A percentile compares a stretch with the other conserved stretches of the same genome.
Conservation (phyloP, 2,797 vertebrate species). For the Antennarius maculatus region DNA sequence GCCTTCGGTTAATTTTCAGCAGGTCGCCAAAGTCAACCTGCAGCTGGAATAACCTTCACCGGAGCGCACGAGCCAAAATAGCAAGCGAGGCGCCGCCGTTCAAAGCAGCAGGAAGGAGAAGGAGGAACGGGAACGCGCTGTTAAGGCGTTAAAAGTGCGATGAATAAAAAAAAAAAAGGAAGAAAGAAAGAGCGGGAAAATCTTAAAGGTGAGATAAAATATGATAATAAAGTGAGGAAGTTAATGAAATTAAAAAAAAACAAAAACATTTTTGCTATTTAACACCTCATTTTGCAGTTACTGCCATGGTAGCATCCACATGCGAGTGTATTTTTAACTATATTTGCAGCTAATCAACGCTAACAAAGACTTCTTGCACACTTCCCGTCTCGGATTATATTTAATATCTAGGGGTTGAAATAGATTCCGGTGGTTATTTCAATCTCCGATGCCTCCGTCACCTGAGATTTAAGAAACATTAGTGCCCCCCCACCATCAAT, state of each 20-base stretch:
- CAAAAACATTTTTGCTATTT: not conserved
- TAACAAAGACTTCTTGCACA: not conserved
- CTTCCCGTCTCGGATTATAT: not conserved
- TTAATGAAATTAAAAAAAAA: not conserved
- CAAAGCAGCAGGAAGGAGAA: not conserved
- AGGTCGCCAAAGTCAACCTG: constrained; percentile 43
- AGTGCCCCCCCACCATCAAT: constrained; percentile 4
- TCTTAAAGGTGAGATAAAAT: not conserved
- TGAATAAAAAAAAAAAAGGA: not conserved
- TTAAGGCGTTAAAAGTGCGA: not conserved
- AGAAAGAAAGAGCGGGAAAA: not conserved
- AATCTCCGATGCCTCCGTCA: not conserved
- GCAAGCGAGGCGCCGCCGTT: not conserved
- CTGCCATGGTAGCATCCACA: not conserved
- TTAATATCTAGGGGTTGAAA: not conserved
- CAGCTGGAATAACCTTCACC: constrained; percentile 24
- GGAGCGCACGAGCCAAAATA: constrained; percentile 5
- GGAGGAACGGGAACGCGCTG: constrained; percentile 2
- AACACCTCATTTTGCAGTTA: not conserved
- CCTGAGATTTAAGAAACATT: constrained; percentile 18
- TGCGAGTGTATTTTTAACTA: not conserved
- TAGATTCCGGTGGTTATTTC: not conserved
- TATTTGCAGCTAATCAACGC: not conserved
- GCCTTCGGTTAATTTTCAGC: constrained; percentile 38
- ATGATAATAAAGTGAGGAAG: not conserved